Evolutionary conservation across 2,888 invertebrate genomes (phyloP), one percentile per base, ranked within the genome.

Genomic region (Nymphalis polychloros): DNA sequence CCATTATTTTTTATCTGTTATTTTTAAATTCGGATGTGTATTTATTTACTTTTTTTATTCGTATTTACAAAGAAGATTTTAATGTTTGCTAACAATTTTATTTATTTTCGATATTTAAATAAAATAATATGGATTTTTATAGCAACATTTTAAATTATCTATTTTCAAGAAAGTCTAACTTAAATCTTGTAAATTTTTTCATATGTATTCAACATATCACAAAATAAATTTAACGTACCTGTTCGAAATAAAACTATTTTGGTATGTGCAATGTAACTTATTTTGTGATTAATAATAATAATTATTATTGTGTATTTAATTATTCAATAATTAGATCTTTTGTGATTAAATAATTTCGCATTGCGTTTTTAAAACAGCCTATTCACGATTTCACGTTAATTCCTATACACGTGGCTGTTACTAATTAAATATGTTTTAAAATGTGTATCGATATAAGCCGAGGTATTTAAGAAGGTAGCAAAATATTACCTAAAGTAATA

Each of bases 151-250:
- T 31, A 68, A 63, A 48, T 48, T 65, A 41, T 49, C 48, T 68
- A 61, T 64, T 64, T 61, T 64, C 61, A 64, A 61, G 50, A 48
- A 59, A 59, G 23, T 60, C 52, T 60, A 60, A 59, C 47, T 63
- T 41, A 59, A 41, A 50, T 27, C 31, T 52, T 17, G 20, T 53
- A 8, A 23, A 52, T 6, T 64, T 41, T 52, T 57, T 31, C 46
- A 52, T 62, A 46, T 59, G 35, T 67, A 67, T 67, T 59, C 50
- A 13, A 71, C 71, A 71, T 71, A 71, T 71, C 71, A 66, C 60
- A 66, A 46, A 23, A 47, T 59, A 60, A 72, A 68, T 72, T 70
- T 62, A 53, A 20, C 68, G 78, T 79, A 79, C 79, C 76, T 79
- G 78, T 76, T 73, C 53, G 13, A 68, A 70, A 27, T 17, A 53